Evolutionary conservation across 2,888 invertebrate species (phyloP).

Genomic region (Cerastis leucographa): DNA sequence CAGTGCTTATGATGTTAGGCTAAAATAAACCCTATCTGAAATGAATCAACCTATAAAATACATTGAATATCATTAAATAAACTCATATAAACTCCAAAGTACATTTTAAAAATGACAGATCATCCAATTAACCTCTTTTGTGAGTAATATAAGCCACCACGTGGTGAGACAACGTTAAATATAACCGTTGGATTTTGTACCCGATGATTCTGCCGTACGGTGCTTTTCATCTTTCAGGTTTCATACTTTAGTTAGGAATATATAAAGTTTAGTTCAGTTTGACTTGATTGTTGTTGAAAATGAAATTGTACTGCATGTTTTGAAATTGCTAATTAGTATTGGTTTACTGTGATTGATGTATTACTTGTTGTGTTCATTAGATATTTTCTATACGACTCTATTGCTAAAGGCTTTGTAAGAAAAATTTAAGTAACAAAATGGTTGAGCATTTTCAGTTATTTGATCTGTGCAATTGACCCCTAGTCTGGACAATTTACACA

Average conservation of each 20-base stretch:
- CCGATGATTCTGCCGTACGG: slow-evolving; percentile 42
- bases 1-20: not conserved
- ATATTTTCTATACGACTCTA: slow-evolving; percentile 8
- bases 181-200: slow-evolving; percentile 74
- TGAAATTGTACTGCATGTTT: slow-evolving; percentile 33
- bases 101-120: slow-evolving; percentile 66
- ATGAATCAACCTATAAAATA: slow-evolving; percentile 1
- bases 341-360: slow-evolving; percentile 27
- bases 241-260: not conserved
- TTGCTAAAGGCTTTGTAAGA: not conserved
- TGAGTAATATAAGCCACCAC: slow-evolving; percentile 65
- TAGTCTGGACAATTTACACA: slow-evolving; percentile 50
- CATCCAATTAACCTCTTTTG: slow-evolving; percentile 74
- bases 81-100: not conserved
- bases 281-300: slow-evolving; percentile 24
- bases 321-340: slow-evolving; percentile 29
- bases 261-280: slow-evolving; percentile 30
- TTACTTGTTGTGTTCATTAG: not conserved
- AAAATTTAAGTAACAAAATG: slow-evolving; percentile 11
- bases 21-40: not conserved
- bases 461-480: slow-evolving; percentile 60
- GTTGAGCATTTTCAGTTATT: slow-evolving; percentile 41
- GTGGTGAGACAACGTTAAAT: slow-evolving; percentile 71
- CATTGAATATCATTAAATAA: not conserved
- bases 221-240: slow-evolving; percentile 23